Evolutionary conservation across 2,797 vertebrate species (phyloP), one percentile per base, ranked within the genome.

Genomic region (Bradypus variegatus): DNA sequence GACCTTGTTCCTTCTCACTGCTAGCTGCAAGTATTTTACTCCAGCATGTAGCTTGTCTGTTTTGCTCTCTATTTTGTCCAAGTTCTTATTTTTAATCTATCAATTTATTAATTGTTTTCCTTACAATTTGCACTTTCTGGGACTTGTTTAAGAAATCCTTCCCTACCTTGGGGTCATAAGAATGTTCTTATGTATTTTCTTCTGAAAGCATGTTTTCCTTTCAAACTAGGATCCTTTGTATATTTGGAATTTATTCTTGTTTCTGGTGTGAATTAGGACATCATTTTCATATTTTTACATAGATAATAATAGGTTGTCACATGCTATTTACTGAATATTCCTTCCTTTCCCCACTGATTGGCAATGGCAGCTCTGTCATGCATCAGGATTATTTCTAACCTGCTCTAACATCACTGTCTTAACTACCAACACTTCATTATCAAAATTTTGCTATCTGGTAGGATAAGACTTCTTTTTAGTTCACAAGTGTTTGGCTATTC

Each of bases 31-130:
- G 48, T 76, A 58, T 69, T 89, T 86, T 86, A 80, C 94, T 92
- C 27, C 8, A 58, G 31, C 23, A 69, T 81, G 60, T 36, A 64
- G 77, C 53, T 86, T 92, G 23, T 75, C 77, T 92, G 31, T 89
- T 94, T 50, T 6, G 6, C 19, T 75, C 36, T 86, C 48, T 88
- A 29, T 87, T 78, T 78, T 86, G 25, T 69, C 67, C 3, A 11
- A 91, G 14, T 78, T 86, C 70, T 92, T 90, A 41, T 73, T 94
- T 72, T 86, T 88, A 90, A 45, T 55, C 64, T 93, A 72, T 33
- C 48, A 48, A 8, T 36, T 69, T 50, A 48, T 45, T 89, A 41
- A 55, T 67, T 79, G 73, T 87, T 84, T 87, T 45, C 27, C 62
- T 91, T 80, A 69, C 73, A 15, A 80, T 58, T 48, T 86, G 11